Percentiles rank a stretch among this genome's conserved stretches.
These are phyloP conservation scores for Drosophila histrio DNA, from an alignment of 2,888 invertebrate species.

Conservation along the genomic window DNA sequence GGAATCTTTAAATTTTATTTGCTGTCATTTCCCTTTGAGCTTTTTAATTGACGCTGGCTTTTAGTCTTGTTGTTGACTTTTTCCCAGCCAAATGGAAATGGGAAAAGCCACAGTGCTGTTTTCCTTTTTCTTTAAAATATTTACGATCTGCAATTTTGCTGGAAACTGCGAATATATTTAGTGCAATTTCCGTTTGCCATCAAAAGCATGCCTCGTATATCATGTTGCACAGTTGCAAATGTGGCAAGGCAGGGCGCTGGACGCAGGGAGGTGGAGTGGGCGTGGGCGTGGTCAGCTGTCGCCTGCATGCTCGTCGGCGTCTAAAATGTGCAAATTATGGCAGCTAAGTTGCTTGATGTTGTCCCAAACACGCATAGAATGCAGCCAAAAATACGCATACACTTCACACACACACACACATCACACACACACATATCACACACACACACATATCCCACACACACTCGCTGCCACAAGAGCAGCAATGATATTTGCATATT, in stretches of 20 bases:
- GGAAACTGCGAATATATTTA: constrained; percentile 39
- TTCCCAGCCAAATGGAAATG: constrained; percentile 2
- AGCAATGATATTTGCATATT: constrained; percentile 64
- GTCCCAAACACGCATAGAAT: constrained; percentile 58
- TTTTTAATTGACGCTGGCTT: constrained; percentile 18
- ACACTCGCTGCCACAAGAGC: constrained; percentile 2
- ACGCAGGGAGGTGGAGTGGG: too few species aligned
- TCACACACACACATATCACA: neutral
- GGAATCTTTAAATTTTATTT: constrained; percentile 29
- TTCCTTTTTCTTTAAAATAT: constrained; percentile 52
- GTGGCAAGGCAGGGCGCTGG: neutral
- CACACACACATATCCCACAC: neutral
- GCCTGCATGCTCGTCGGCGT: constrained; percentile 54
- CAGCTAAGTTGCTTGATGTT: constrained; percentile 73
- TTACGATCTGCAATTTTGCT: constrained; percentile 53
- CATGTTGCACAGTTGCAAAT: constrained; percentile 24
- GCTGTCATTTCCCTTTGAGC: constrained; percentile 36
- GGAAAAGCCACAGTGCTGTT: constrained; percentile 13
- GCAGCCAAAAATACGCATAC: neutral
- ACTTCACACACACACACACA: neutral
- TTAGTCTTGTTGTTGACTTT: constrained; percentile 1
- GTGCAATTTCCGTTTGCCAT: constrained; percentile 68
- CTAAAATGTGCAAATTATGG: constrained; percentile 75
- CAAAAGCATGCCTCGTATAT: constrained; percentile 61
- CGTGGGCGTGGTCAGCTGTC: constrained; percentile 49